Percentiles rank a stretch among this genome's conserved stretches.
These are phyloP conservation scores for Andrena bicolor DNA, from an alignment of 2,888 invertebrate species.

Conservation along the genomic window DNA sequence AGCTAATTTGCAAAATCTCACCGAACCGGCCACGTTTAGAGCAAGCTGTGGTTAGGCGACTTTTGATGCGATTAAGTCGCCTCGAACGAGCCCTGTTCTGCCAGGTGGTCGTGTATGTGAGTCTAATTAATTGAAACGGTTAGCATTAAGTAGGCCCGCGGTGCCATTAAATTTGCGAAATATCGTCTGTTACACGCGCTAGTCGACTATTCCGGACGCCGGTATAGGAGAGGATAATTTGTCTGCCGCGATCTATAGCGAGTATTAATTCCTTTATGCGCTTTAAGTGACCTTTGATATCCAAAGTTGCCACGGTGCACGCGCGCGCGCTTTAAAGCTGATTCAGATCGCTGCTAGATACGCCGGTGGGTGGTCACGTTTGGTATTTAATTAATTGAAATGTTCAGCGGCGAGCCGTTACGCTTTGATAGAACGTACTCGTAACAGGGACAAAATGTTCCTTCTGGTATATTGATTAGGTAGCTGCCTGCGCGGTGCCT, in stretches of 20 bases:
- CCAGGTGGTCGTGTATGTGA: background rate
- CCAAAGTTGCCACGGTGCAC: slow-evolving; percentile 1
- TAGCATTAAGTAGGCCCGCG: slow-evolving; percentile 12
- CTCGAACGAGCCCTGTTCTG: background rate
- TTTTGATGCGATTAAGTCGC: slow-evolving; percentile 9
- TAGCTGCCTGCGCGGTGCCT: slow-evolving; percentile 8
- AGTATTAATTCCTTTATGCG: slow-evolving; percentile 49
- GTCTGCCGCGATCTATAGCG: slow-evolving; percentile 27
- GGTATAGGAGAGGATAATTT: slow-evolving; percentile 36
- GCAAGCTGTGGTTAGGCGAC: background rate
- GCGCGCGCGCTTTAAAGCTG: slow-evolving; percentile 22
- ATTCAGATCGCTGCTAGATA: slow-evolving; percentile 59
- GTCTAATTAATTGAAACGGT: slow-evolving; percentile 47
- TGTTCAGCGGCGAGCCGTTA: slow-evolving; percentile 51
- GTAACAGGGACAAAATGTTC: slow-evolving; percentile 44
- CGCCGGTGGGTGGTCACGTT: slow-evolving; percentile 63
- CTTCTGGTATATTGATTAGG: slow-evolving; percentile 60
- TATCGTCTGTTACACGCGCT: slow-evolving; percentile 34
- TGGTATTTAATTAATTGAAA: slow-evolving; percentile 64
- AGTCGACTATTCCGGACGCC: slow-evolving; percentile 21
- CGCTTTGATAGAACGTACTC: slow-evolving; percentile 54
- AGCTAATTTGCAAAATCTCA: slow-evolving; percentile 12
- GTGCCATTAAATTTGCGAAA: slow-evolving; percentile 44
- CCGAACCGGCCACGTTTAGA: background rate
- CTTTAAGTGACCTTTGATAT: slow-evolving; percentile 53